Conservation (phyloP, 2,888 invertebrate species). For the Aphodius granarius region DNA sequence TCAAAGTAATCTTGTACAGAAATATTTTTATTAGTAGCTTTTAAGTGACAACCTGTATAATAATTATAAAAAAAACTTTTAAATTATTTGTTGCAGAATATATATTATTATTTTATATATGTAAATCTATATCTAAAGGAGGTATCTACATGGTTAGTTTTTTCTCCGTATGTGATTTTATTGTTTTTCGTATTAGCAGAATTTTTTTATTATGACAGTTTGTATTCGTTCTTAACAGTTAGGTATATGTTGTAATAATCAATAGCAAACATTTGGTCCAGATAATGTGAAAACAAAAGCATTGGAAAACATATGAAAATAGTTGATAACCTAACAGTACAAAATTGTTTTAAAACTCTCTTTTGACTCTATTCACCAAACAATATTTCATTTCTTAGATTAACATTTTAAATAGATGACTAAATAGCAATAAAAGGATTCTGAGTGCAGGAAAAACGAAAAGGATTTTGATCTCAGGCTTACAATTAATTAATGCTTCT, state of each 20-base stretch:
- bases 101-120: slow-evolving; percentile 10
- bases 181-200: neutral
- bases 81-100: slow-evolving; percentile 13
- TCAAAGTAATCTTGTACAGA: neutral
- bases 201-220: neutral
- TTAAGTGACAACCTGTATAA: neutral
- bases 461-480: neutral
- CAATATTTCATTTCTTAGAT: neutral
- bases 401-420: neutral
- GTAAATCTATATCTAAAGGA: neutral
- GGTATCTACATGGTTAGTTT: neutral
- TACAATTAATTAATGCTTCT: neutral
- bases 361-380: neutral
- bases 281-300: slow-evolving; percentile 20
- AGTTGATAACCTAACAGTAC: slow-evolving; percentile 35
- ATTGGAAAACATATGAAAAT: neutral
- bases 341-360: slow-evolving; percentile 28
- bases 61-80: neutral
- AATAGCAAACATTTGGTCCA: slow-evolving; percentile 7
- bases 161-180: neutral
- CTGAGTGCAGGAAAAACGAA: neutral
- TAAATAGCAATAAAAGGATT: neutral
- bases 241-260: neutral
- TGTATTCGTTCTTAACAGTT: neutral
- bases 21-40: slow-evolving; percentile 11